Conservation (phyloP, 2,888 invertebrate genomes). For the Nephrotoma flavescens region DNA sequence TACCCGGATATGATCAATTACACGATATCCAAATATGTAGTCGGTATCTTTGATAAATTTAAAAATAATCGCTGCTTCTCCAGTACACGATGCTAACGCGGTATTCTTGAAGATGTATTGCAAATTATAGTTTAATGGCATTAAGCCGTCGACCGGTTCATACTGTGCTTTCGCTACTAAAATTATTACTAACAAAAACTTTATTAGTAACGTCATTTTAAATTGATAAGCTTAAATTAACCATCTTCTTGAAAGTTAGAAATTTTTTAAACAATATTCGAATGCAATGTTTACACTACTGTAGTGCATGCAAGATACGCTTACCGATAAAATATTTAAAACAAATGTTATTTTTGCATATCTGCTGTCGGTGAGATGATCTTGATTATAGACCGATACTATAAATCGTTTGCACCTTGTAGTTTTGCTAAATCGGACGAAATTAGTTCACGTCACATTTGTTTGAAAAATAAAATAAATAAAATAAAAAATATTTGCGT, state of each 20-base stretch:
- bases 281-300: background rate
- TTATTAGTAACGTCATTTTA: background rate
- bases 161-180: background rate
- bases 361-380: constrained; percentile 84
- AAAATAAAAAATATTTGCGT: no score
- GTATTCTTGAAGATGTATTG: background rate
- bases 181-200: background rate
- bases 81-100: background rate
- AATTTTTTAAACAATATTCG: background rate
- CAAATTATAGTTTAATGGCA: background rate
- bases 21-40: background rate
- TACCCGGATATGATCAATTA: background rate
- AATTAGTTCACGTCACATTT: constrained; percentile 62
- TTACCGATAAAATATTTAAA: constrained; percentile 75
- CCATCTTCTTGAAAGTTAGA: constrained; percentile 27
- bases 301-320: constrained; percentile 6
- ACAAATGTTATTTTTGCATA: constrained; percentile 95
- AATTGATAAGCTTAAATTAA: background rate
- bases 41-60: background rate
- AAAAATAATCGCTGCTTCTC: background rate
- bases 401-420: constrained; percentile 78
- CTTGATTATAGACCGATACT: constrained; percentile 82
- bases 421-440: constrained; percentile 86
- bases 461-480: constrained; percentile 33
- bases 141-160: background rate